A percentile compares a stretch with the other conserved stretches of the same genome.
These are phyloP conservation scores for Setipinna tenuifilis DNA, from an alignment of 2,797 vertebrate genomes.

Conservation along the genomic window DNA sequence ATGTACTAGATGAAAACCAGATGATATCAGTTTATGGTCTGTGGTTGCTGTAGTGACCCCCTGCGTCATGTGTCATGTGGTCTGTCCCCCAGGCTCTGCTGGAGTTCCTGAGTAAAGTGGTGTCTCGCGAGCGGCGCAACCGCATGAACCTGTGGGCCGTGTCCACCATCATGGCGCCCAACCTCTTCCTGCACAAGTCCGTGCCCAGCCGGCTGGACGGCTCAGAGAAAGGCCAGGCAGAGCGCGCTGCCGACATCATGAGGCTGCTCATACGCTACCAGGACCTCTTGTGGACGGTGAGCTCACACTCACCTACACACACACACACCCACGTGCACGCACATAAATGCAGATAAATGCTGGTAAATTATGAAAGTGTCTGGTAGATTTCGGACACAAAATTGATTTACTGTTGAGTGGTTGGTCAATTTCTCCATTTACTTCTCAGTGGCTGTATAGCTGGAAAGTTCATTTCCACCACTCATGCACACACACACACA, in stretches of 20 bases:
- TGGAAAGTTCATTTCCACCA: too few species aligned
- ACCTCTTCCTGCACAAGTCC: conserved; percentile 89
- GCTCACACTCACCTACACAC: not conserved
- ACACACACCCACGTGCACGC: not conserved
- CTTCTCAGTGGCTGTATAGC: too few species aligned
- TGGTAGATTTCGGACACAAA: too few species aligned
- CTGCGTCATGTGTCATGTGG: too few species aligned
- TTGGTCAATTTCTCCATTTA: too few species aligned
- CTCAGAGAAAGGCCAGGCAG: conserved; percentile 85
- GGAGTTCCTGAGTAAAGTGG: conserved; percentile 89
- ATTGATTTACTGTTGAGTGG: too few species aligned
- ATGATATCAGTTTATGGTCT: not conserved
- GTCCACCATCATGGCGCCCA: conserved; percentile 92
- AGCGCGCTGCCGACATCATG: conserved; percentile 85
- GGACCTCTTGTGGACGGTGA: conserved; percentile 89
- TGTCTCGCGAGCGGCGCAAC: conserved; percentile 82
- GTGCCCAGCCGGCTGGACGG: conserved; percentile 80
- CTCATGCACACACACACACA: too few species aligned
- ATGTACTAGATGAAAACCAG: not conserved
- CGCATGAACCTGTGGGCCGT: conserved; percentile 94
- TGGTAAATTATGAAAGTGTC: too few species aligned
- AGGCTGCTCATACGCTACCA: conserved; percentile 88
- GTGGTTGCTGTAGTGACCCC: not conserved
- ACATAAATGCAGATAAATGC: not conserved
- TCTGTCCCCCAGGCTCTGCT: conserved; percentile 77